Evolutionary conservation across 2,113 vertebrate genomes (phyloP).

Genomic region (Prionailurus viverrinus): DNA sequence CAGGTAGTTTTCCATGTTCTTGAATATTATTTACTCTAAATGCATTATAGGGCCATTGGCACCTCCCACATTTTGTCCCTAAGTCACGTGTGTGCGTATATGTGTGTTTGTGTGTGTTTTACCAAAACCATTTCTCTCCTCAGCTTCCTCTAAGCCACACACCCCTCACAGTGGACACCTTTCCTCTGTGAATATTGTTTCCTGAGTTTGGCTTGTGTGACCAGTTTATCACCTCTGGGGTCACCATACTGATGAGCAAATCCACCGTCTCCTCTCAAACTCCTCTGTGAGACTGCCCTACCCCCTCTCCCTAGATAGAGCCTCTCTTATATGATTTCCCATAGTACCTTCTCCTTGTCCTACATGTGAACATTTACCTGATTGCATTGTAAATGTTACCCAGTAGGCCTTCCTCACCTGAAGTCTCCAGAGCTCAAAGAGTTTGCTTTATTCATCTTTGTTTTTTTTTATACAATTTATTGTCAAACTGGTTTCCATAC

Average conservation of each 20-base stretch:
- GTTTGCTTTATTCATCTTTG: conserved; percentile 49
- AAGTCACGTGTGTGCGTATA: neutral
- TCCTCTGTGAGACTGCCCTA: neutral
- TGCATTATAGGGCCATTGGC: neutral
- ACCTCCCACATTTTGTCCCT: neutral
- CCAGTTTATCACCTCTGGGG: neutral
- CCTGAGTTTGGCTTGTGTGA: neutral
- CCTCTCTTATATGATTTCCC: neutral
- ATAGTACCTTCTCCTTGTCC: neutral
- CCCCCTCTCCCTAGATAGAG: neutral
- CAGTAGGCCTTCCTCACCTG: neutral
- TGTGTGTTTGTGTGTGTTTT: neutral
- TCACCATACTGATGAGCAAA: neutral
- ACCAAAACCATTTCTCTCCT: neutral
- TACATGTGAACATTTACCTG: neutral
- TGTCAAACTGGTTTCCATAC: too few relatives aligned
- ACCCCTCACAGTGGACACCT: neutral
- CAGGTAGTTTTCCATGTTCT: conserved; percentile 7
- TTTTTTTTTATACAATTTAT: too few relatives aligned
- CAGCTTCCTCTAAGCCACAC: neutral
- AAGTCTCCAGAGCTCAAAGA: neutral
- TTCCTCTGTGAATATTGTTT: neutral
- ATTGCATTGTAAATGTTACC: neutral
- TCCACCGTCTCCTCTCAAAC: neutral
- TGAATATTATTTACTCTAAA: conserved; percentile 49